phyloP scores from a whole-genome alignment of 2,888 invertebrate species.

The Trissolcus brochymenae region DNA sequence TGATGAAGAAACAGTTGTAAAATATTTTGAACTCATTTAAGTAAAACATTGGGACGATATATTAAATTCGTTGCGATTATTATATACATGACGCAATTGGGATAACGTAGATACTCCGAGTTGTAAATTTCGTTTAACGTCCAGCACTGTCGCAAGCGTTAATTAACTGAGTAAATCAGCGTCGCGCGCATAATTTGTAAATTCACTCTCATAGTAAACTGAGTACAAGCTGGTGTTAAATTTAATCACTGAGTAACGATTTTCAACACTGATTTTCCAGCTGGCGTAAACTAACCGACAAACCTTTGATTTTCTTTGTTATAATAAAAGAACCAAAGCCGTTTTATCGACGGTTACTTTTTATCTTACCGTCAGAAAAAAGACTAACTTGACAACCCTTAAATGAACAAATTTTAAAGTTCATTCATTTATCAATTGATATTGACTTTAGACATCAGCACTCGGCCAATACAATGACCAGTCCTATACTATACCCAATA shows the following conservation, averaged over 20 bases:
- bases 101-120: conserved; percentile 42
- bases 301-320: too few species aligned
- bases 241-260: conserved; percentile 54
- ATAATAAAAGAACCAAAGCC: too few species aligned
- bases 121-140: conserved; percentile 52
- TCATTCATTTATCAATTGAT: too few species aligned
- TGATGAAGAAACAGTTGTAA: not conserved
- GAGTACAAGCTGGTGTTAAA: conserved; percentile 45
- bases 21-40: not conserved
- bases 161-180: conserved; percentile 57
- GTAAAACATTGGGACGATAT: not conserved
- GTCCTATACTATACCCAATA: too few species aligned
- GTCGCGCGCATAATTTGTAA: conserved; percentile 54
- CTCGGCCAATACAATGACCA: too few species aligned
- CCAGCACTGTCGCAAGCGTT: conserved; percentile 50
- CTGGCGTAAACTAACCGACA: too few species aligned
- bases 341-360: too few species aligned
- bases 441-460: too few species aligned
- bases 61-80: not conserved
- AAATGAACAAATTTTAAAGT: too few species aligned
- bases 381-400: too few species aligned
- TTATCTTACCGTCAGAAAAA: too few species aligned
- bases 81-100: conserved; percentile 41
- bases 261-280: conserved; percentile 1
- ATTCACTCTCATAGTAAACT: conserved; percentile 47